Evolutionary conservation across 1,140 invertebrate genomes (phyloP), one percentile per base, ranked within the genome.

Genomic region (Polypedilum vanderplanki): DNA sequence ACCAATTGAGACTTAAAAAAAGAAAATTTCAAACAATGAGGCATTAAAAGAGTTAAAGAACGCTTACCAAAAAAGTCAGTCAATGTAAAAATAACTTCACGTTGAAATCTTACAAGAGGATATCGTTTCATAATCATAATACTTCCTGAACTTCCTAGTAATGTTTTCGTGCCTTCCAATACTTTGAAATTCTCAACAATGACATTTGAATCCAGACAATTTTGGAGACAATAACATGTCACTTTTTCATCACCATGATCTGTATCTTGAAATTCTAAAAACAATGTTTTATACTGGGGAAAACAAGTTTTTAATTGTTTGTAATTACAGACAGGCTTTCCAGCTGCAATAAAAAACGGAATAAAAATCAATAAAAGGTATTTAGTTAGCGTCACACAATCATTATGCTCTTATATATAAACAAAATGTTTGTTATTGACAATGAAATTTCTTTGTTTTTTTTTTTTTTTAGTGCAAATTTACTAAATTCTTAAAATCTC

Each of bases 1-100:
- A 18, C 90, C 90, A 17, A 91, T 87, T 10, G 88, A 86, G 77
- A 90, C 90, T 90, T 80, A 10, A 85, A 83, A 12, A 64, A 75
- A 75, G 74, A 1, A 64, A 24, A 24, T 1, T 65, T 75, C 24
- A 74, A 57, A 73, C 40, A 18, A 57, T 22, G 5, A 67, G n/a
- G 15, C 10, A 15, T 40, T 74, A 17, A 33, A 33, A 33, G 24
- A 33, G 24, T 73, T 2, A 7, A 46, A 15, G 2, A 40, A n/a
- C n/a, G n/a, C n/a, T 70, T 77, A 81, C 81, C 80, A 74, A 82
- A 75, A 0, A 82, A 77, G 79, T 82, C 81, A 0, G 80, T 80
- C 46, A 82, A 78, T 0, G 81, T 81, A 76, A 82, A 82, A 76
- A 82, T 79, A 12, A 82, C 78, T 74, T 82, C 78, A 0, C 81